Evolutionary conservation across 1,140 invertebrate species (phyloP), one percentile per base, ranked within the genome.

Genomic region (Drosophila leontia): DNA sequence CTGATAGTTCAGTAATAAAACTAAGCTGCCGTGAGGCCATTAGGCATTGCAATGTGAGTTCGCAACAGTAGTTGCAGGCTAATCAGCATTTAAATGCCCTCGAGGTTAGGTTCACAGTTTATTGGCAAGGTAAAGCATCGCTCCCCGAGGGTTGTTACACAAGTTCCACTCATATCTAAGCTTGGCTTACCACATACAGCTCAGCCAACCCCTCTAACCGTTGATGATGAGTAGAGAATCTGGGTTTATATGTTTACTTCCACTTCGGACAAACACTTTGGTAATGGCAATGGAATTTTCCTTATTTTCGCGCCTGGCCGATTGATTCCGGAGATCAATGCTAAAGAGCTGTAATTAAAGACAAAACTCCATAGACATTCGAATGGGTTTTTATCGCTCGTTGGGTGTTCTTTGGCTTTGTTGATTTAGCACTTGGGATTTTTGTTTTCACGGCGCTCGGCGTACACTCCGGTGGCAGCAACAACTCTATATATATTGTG

Each of bases 301-400:
- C 50, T 48, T 42, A 41, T 58, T 50, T 60, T 75, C 17, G 32
- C 35, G 12, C n/a, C 56, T 7, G 32, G 50, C 48, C 32, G 48
- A 74, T 83, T 83, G 63, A 77, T 74, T 69, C 42, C 84, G 53
- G 56, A 87, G 80, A 83, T 88, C 83, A 87, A 77, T 88, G 83
- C 55, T 61, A 64, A 64, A 48, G 32, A 56, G 56, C 56, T 77
- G 63, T 78, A 69, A 69, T 77, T 78, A 60, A 44, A 77, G 44
- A 34, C 67, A 39, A 42, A 26, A 53, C 42, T 55, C 12, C 12
- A 41, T 17, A 23, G 45, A 29, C 47, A 56, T 42, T 29, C 15
- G 42, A 41, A 56, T 35, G 45, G 11, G 26, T 15, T 55, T 68
- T 23, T 34, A 74, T 55, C 48, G 29, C 41, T 19, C 23, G 32